These are phyloP conservation scores for Plusia festucae DNA, from an alignment of 2,888 invertebrate genomes.

Conservation along the genomic window DNA sequence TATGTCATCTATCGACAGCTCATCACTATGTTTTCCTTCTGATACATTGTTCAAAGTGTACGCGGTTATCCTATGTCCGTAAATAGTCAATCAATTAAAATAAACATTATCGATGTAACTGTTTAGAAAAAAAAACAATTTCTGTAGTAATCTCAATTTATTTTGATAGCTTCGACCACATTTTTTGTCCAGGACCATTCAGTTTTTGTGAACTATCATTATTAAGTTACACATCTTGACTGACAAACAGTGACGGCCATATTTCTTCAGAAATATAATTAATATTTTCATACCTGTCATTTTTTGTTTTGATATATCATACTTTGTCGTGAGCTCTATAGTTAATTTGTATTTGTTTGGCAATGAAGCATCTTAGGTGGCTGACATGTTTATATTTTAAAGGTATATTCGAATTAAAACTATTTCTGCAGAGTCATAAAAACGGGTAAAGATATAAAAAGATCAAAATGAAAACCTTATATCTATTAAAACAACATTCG, in stretches of 20 bases:
- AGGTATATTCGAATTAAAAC: constrained; percentile 3
- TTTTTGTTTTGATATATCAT: constrained; percentile 59
- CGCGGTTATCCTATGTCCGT: not conserved
- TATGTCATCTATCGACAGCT: not conserved
- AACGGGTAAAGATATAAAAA: constrained; percentile 27
- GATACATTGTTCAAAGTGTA: not conserved
- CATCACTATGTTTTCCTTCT: not conserved
- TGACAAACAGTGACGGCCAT: constrained; percentile 61
- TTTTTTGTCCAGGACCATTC: constrained; percentile 48
- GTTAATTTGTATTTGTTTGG: constrained; percentile 47
- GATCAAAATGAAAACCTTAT: constrained; percentile 24
- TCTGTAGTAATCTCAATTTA: constrained; percentile 53
- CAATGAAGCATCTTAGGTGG: constrained; percentile 34
- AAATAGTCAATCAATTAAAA: constrained; percentile 5
- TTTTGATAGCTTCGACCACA: constrained; percentile 55
- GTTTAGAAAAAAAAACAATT: constrained; percentile 35
- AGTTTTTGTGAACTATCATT: constrained; percentile 57
- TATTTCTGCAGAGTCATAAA: constrained; percentile 5
- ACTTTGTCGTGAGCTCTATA: constrained; percentile 46
- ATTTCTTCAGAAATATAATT: constrained; percentile 60
- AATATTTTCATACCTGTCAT: constrained; percentile 58
- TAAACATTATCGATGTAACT: not conserved
- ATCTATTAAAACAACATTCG: constrained; percentile 34
- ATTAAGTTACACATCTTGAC: constrained; percentile 65
- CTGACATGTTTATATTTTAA: constrained; percentile 38